These are phyloP conservation scores for Mobula birostris DNA, from an alignment of 2,113 vertebrate genomes.

Conservation along the genomic window DNA sequence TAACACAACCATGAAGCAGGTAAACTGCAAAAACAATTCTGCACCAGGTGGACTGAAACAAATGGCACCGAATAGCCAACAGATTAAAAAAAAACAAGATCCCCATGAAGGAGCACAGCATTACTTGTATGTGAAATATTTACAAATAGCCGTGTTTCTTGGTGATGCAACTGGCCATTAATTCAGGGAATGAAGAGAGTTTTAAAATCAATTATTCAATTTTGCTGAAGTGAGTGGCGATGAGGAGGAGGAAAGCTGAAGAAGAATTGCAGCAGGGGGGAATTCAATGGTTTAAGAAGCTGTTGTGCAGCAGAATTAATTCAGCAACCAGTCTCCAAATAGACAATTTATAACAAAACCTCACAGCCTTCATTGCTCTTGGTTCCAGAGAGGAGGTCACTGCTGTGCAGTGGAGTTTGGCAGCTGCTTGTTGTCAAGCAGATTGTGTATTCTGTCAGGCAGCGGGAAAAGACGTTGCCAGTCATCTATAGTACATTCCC, in stretches of 20 bases:
- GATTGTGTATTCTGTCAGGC: neutral
- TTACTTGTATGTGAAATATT: neutral
- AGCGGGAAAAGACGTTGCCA: neutral
- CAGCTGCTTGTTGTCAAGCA: neutral
- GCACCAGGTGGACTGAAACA: neutral
- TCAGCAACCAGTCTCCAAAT: neutral
- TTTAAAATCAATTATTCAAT: neutral
- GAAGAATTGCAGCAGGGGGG: neutral
- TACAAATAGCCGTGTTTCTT: neutral
- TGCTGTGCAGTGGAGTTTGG: neutral
- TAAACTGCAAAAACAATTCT: neutral
- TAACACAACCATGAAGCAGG: neutral
- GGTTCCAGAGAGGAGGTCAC: neutral
- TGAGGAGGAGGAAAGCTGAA: neutral
- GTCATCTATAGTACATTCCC: neutral
- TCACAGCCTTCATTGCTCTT: neutral
- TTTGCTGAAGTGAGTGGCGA: neutral
- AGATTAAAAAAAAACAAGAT: neutral
- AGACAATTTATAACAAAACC: neutral
- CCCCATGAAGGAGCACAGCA: neutral
- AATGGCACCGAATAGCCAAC: neutral
- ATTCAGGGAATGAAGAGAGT: neutral
- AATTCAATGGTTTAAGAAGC: neutral
- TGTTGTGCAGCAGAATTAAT: neutral
- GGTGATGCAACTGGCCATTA: neutral